These are phyloP conservation scores for Telmatherina bonti DNA, from an alignment of 2,797 vertebrate genomes.

Conservation along the genomic window DNA sequence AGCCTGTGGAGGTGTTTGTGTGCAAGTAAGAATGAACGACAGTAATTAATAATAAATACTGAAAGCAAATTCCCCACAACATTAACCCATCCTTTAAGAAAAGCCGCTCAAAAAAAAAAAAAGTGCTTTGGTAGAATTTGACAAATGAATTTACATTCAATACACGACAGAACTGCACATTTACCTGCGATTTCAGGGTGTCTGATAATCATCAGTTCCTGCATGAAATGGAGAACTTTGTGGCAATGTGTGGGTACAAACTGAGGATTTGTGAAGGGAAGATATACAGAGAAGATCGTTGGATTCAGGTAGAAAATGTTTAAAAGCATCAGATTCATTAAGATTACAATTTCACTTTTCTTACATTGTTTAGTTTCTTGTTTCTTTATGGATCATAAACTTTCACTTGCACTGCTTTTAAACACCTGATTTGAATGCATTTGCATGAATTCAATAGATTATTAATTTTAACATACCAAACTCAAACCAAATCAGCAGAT, in stretches of 20 bases:
- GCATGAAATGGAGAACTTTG: constrained; percentile 78
- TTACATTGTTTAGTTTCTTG: too few relatives aligned
- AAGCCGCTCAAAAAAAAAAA: background rate
- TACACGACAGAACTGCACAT: background rate
- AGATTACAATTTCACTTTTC: too few relatives aligned
- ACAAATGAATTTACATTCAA: too few relatives aligned
- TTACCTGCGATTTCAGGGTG: constrained; percentile 77
- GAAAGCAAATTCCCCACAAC: background rate
- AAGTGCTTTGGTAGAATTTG: too few relatives aligned
- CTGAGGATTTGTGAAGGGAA: constrained; percentile 82
- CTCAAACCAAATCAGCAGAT: too few relatives aligned
- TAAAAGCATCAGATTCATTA: too few relatives aligned
- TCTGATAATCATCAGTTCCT: constrained; percentile 84
- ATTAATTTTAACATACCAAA: too few relatives aligned
- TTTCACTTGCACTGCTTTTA: too few relatives aligned
- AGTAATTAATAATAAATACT: constrained; percentile 41
- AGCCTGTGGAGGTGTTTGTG: constrained; percentile 88
- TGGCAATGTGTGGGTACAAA: constrained; percentile 77
- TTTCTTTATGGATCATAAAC: too few relatives aligned
- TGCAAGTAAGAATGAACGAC: constrained; percentile 82
- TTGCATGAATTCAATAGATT: too few relatives aligned
- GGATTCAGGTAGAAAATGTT: constrained; percentile 98
- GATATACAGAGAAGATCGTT: constrained; percentile 86
- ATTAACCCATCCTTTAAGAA: background rate
- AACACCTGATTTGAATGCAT: too few relatives aligned